phyloP scores from a whole-genome alignment of 2,797 vertebrate species.

The Centroberyx gerrardi region DNA sequence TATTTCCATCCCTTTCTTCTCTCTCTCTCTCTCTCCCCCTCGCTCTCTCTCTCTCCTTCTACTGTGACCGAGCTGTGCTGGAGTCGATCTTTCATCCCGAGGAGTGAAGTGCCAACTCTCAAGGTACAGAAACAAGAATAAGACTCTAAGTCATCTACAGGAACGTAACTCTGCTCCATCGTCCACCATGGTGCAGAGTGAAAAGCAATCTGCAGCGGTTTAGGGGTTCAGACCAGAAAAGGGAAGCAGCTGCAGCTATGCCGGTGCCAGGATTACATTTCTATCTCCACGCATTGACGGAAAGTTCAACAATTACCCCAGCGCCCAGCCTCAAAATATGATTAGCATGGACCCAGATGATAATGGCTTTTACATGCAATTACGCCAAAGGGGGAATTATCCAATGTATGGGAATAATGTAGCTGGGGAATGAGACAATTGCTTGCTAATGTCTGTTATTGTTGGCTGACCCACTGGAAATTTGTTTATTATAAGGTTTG shows the following conservation, averaged over 20 bases:
- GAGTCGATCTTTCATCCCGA: constrained; percentile 70
- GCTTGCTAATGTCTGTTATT: constrained; percentile 75
- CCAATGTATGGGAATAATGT: constrained; percentile 70
- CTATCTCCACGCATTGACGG: constrained; percentile 75
- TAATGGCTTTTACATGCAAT: constrained; percentile 84
- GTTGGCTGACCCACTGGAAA: constrained; percentile 70
- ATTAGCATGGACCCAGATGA: constrained; percentile 79
- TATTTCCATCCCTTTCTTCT: constrained; percentile 24
- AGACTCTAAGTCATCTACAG: constrained; percentile 69
- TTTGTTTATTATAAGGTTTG: constrained; percentile 71
- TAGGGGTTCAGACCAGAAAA: constrained; percentile 59
- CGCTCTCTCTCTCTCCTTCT: constrained; percentile 41
- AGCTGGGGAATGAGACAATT: constrained; percentile 72
- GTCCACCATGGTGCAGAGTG: constrained; percentile 61
- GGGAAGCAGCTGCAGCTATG: constrained; percentile 78
- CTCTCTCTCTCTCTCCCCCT: constrained; percentile 9
- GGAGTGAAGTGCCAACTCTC: constrained; percentile 60
- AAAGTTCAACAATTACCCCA: constrained; percentile 78
- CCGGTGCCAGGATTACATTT: constrained; percentile 77
- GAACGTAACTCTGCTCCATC: constrained; percentile 46
- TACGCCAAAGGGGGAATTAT: constrained; percentile 73
- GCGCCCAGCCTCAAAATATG: constrained; percentile 75
- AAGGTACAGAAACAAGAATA: constrained; percentile 72
- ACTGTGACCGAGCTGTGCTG: constrained; percentile 41
- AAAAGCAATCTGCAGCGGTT: constrained; percentile 75